Base-by-base conservation (phyloP, 2,797 vertebrate genomes). In the Kryptopterus vitreolus region DNA sequence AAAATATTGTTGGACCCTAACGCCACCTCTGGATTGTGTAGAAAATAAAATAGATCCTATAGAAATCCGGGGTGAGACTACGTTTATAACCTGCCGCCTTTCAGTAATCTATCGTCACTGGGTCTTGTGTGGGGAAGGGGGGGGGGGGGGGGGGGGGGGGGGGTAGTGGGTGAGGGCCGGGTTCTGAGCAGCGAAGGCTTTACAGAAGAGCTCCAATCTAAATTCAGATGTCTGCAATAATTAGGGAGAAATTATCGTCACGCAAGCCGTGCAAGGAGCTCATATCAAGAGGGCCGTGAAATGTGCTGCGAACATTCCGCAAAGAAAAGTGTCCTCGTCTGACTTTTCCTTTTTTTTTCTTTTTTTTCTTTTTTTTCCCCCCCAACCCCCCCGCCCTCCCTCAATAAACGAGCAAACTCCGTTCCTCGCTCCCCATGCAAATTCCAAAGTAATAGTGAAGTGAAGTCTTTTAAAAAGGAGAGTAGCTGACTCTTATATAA, bases 281-380 rank as follows among this genome's bases (percentile, higher is more conserved):
- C 65, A 66, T 50, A 63, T 57, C 2, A 73, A 87, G 85, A 86
- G 83, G 31, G 83, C 62, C 76, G 74, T 80, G 72, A 86, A 89
- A 87, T 68, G 79, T 77, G 83, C 84, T 69, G 77, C 85, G 87
- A 90, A 87, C 80, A 77, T 50, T 50, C 66, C 46, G 50, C 55
- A 86, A 85, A 90, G 50, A 83, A 82, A 81, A 61, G 65, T 76
- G 84, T 89, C 84, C 74, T 73, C 89, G 76, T 85, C 84, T 62
- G 80, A 59, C 75, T 90, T n/a, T n/a, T 90, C 43, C 90, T 82
- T 82, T 69, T 85, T 88, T 81, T 90, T 90, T 31, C 90, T n/a
- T n/a, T n/a, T 90, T n/a, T n/a, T 90, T 35, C 90, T 82, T 82
- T 69, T 85, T 88, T 81, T 90, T 90, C 24, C 90, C n/a, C n/a